Percentiles rank a stretch among this genome's conserved stretches.
Evolutionary conservation across 92 coral and sea anemone species (phyloP).

Genomic region (Zoanthus sansibaricus): DNA sequence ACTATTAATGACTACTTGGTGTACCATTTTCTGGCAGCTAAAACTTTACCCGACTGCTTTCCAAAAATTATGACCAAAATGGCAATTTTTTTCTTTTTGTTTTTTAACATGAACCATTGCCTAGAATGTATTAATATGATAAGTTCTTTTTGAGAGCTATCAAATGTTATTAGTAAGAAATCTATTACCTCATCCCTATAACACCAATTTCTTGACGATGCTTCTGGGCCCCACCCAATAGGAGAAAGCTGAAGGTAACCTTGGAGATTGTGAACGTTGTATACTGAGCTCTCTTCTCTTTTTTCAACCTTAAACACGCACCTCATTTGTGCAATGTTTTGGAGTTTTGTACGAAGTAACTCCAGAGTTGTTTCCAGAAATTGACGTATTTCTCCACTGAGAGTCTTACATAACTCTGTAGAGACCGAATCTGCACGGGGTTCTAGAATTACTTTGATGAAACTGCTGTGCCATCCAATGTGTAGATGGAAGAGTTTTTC

Average conservation of each 20-base stretch:
- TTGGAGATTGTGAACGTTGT: neutral
- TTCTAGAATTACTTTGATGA: neutral
- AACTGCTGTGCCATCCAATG: neutral
- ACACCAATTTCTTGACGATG: too few relatives aligned
- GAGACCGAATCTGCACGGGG: neutral
- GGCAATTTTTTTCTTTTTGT: too few relatives aligned
- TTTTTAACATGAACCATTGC: too few relatives aligned
- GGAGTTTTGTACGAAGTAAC: too few relatives aligned
- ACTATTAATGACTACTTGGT: too few relatives aligned
- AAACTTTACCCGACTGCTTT: too few relatives aligned
- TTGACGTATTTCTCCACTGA: slow-evolving; percentile 19
- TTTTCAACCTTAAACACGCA: too few relatives aligned
- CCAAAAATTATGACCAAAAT: too few relatives aligned
- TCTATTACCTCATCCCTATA: too few relatives aligned
- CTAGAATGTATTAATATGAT: too few relatives aligned
- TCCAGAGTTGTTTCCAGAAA: slow-evolving; percentile 17
- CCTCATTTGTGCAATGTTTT: neutral
- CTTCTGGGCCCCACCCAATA: slow-evolving; percentile 10
- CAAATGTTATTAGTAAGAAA: too few relatives aligned
- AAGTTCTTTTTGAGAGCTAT: neutral
- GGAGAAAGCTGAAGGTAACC: slow-evolving; percentile 8
- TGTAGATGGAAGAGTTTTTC: neutral
- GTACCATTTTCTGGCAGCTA: too few relatives aligned
- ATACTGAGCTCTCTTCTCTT: neutral
- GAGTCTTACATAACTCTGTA: neutral